Evolutionary conservation across 2,888 invertebrate species (phyloP).

Genomic region (Oscheius sp.): DNA sequence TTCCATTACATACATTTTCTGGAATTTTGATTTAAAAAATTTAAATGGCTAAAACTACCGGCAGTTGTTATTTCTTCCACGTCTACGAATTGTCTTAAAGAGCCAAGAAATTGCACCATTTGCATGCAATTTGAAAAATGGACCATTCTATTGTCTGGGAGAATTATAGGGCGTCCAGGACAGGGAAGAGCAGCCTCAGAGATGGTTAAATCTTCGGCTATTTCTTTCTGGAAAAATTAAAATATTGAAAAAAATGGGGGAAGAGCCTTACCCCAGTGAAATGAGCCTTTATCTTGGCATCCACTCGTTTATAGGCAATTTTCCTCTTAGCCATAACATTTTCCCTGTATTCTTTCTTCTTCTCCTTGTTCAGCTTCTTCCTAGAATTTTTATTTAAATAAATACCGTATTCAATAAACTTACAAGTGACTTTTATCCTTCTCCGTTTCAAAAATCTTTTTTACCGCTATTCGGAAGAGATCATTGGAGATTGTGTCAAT

Average conservation of each 20-base stretch:
- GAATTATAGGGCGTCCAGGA: slow-evolving; percentile 4
- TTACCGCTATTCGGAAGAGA: slow-evolving; percentile 21
- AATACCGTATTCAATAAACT: background rate
- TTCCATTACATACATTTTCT: slow-evolving; percentile 11
- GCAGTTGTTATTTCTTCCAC: slow-evolving; percentile 17
- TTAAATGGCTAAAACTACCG: background rate
- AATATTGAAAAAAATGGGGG: background rate
- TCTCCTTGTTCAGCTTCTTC: slow-evolving; percentile 32
- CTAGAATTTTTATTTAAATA: slow-evolving; percentile 8
- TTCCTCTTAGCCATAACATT: slow-evolving; percentile 16
- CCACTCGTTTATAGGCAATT: slow-evolving; percentile 8
- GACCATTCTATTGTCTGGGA: background rate
- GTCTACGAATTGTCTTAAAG: slow-evolving; percentile 22
- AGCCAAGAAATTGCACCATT: slow-evolving; percentile 32
- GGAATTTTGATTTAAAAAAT: background rate
- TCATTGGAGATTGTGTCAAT: slow-evolving; percentile 31
- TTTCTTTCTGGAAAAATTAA: slow-evolving; percentile 17
- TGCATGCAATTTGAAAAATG: slow-evolving; percentile 34
- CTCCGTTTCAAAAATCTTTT: slow-evolving; percentile 1
- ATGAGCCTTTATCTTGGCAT: slow-evolving; percentile 23
- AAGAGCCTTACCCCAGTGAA: slow-evolving; percentile 19
- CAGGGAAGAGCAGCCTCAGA: background rate
- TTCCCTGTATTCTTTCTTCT: slow-evolving; percentile 30
- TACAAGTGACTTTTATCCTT: slow-evolving; percentile 35
- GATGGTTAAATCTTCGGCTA: slow-evolving; percentile 29